Evolutionary conservation across 2,888 invertebrate genomes (phyloP).

Genomic region (Hemaris fuciformis): DNA sequence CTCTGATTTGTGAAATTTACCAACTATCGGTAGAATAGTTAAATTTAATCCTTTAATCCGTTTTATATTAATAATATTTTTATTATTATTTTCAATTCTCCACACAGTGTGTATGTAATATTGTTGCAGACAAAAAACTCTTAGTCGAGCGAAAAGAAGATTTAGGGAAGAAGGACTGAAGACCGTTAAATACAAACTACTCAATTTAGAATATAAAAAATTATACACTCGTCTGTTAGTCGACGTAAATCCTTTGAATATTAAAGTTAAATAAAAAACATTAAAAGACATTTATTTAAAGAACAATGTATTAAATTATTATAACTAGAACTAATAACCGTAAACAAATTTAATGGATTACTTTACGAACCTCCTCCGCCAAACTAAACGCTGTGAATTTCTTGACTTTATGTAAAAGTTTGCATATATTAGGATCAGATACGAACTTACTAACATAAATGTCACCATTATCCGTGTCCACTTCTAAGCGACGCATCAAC

Average conservation of each 20-base stretch:
- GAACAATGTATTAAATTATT: conserved; percentile 9
- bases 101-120: too few relatives aligned
- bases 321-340: not conserved
- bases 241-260: conserved; percentile 71
- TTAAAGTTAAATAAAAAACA: not conserved
- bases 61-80: too few relatives aligned
- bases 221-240: conserved; percentile 89
- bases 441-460: conserved; percentile 66
- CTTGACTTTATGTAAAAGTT: conserved; percentile 60
- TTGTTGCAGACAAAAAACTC: too few relatives aligned
- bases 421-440: conserved; percentile 53
- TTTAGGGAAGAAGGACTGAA: conserved; percentile 89
- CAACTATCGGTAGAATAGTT: too few relatives aligned
- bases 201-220: conserved; percentile 82
- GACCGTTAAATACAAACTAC: conserved; percentile 86
- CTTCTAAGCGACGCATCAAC: conserved; percentile 50
- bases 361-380: conserved; percentile 48
- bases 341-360: conserved; percentile 26
- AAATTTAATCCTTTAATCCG: too few relatives aligned
- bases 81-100: too few relatives aligned
- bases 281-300: not conserved
- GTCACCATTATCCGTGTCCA: conserved; percentile 62
- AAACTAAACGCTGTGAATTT: conserved; percentile 63
- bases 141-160: conserved; percentile 84
- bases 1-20: too few relatives aligned